These are phyloP conservation scores for Clamator glandarius DNA, from an alignment of 2,797 vertebrate genomes.

Conservation along the genomic window DNA sequence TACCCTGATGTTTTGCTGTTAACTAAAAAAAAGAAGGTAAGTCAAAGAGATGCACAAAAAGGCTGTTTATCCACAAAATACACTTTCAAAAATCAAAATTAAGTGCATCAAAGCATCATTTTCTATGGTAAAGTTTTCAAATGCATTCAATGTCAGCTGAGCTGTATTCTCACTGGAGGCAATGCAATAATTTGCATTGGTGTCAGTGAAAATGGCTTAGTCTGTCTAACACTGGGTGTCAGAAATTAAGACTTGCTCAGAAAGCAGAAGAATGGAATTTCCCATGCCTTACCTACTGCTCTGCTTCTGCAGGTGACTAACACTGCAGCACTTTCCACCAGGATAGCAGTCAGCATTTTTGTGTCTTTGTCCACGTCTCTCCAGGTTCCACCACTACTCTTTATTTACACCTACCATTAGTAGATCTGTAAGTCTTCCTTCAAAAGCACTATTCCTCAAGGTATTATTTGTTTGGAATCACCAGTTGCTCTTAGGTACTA, in stretches of 20 bases:
- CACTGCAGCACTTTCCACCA: background rate
- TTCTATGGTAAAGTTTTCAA: background rate
- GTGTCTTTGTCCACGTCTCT: background rate
- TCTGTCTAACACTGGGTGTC: background rate
- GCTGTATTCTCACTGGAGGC: background rate
- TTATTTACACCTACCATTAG: background rate
- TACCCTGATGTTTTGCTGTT: background rate
- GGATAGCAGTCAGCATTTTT: background rate
- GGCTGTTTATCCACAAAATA: background rate
- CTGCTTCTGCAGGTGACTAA: background rate
- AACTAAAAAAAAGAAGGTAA: background rate
- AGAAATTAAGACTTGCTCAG: background rate
- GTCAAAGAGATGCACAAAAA: background rate
- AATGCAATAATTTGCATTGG: background rate
- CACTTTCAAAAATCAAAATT: background rate
- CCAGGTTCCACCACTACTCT: background rate
- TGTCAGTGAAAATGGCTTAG: background rate
- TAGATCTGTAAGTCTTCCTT: background rate
- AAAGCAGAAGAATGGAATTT: background rate
- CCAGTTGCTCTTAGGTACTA: background rate
- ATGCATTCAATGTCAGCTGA: background rate
- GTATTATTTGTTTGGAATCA: background rate
- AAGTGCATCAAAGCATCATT: background rate
- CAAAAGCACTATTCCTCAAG: background rate
- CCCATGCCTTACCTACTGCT: background rate